Evolutionary conservation across 1,140 invertebrate species (phyloP), one percentile per base, ranked within the genome.

Genomic region (Halictus rubicundus): DNA sequence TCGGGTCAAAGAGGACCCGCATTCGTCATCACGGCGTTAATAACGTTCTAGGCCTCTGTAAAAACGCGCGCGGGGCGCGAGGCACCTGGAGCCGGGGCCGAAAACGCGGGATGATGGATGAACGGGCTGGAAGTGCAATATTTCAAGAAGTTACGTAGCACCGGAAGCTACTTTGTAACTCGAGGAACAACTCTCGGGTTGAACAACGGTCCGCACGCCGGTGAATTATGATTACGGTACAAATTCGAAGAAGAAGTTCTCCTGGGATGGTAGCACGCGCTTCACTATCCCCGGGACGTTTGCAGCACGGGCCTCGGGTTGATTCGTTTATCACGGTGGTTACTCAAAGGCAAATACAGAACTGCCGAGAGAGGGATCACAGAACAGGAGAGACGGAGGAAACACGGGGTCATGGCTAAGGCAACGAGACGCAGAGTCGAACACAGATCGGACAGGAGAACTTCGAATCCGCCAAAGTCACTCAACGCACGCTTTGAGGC

Each of bases 391-490:
- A 76, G 54, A 46, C 42, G 14, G 54, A n/a, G n/a, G 5, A 6
- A n/a, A 7, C 12, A 12, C 42, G 42, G 12, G 54, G 9, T 9
- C 19, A n/a, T 6, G n/a, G 19, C 0, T n/a, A 6, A n/a, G 12
- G 60, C 4, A 5, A 32, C 25, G 10, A 63, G 25, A 37, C 70
- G 54, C 9, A 6, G 68, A 52, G 64, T 37, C 61, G 27, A 52
- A 59, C 54, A 52, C 37, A 77, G 49, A 77, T 70, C 27, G 65
- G 16, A 21, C 16, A 21, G 14, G 49, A 6, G 37, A 42, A 23
- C 61, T 57, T 64, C 68, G 81, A 79, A 86, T 65, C 80, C 37
- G 64, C 12, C 65, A 81, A 84, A 85, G 70, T 85, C 68, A 59
- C 76, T 69, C 60, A 64, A 63, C 63, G 59, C 32, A 32, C 61